Percentiles rank a stretch among this genome's conserved stretches.
Conservation (phyloP, 1,140 invertebrate genomes). For the Matsumurasca onukii region DNA sequence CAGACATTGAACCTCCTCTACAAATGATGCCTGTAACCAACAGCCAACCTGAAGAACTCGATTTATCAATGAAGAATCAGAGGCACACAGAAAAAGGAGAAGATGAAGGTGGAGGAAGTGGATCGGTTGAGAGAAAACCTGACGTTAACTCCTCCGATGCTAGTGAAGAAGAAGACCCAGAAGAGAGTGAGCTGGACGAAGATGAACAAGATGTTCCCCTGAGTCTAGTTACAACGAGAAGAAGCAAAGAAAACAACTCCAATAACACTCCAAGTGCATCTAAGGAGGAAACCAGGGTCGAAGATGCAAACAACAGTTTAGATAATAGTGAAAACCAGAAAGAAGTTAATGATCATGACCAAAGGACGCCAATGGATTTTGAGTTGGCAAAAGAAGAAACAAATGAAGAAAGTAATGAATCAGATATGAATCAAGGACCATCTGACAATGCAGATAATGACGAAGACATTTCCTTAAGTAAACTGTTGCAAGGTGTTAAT, state of each 20-base stretch:
- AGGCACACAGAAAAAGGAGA: slow-evolving; percentile 47
- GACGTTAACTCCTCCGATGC: neutral
- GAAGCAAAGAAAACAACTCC: slow-evolving; percentile 34
- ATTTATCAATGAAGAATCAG: slow-evolving; percentile 40
- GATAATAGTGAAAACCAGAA: slow-evolving; percentile 23
- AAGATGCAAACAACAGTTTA: too few relatives aligned
- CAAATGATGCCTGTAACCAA: slow-evolving; percentile 51
- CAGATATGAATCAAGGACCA: neutral
- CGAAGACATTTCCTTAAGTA: too few relatives aligned
- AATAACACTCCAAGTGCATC: neutral
- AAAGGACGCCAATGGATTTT: slow-evolving; percentile 16
- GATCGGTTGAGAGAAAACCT: slow-evolving; percentile 36
- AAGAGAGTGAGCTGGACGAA: slow-evolving; percentile 43
- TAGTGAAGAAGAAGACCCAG: slow-evolving; percentile 44
- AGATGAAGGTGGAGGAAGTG: slow-evolving; percentile 48
- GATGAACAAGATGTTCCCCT: slow-evolving; percentile 41
- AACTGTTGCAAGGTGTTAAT: too few relatives aligned
- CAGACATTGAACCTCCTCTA: too few relatives aligned
- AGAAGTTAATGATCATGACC: slow-evolving; percentile 25
- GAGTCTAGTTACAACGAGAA: slow-evolving; percentile 45
- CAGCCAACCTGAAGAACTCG: slow-evolving; percentile 49
- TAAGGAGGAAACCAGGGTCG: too few relatives aligned
- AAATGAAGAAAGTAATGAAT: slow-evolving; percentile 29
- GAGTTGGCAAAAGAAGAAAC: slow-evolving; percentile 43
- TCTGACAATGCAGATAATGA: too few relatives aligned